phyloP scores from a whole-genome alignment of 2,113 vertebrate species.

The Maccullochella peelii region DNA sequence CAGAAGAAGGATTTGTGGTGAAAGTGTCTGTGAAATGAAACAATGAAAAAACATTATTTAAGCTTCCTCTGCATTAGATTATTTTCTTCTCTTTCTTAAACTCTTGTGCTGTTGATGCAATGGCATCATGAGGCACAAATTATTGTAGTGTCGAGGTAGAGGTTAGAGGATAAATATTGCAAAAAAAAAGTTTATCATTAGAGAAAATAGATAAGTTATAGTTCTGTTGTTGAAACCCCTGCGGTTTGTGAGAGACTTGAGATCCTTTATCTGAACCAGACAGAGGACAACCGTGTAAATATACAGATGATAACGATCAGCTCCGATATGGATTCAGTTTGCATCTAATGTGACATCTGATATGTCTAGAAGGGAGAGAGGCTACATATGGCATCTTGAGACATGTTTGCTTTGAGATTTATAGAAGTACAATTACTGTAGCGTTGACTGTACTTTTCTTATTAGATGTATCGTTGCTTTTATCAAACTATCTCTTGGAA shows the following conservation, averaged over 20 bases:
- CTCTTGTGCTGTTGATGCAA: not conserved
- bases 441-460: slow-evolving; percentile 21
- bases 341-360: slow-evolving; percentile 8
- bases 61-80: not conserved
- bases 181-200: not conserved
- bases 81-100: not conserved
- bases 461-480: not conserved
- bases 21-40: slow-evolving; percentile 16
- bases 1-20: slow-evolving; percentile 27
- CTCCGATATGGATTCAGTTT: slow-evolving; percentile 18
- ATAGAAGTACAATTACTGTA: not conserved
- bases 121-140: not conserved
- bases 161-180: not conserved
- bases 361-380: not conserved
- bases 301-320: slow-evolving; percentile 30
- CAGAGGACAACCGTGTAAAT: not conserved
- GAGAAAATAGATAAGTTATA: not conserved
- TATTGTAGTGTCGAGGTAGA: not conserved
- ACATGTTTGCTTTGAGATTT: not conserved
- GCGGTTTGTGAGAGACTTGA: not conserved
- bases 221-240: not conserved
- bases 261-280: not conserved
- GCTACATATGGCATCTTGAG: not conserved
- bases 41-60: not conserved
- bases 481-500: slow-evolving; percentile 5